Conservation (phyloP, 2,113 vertebrate species). For the Monopterus albus region DNA sequence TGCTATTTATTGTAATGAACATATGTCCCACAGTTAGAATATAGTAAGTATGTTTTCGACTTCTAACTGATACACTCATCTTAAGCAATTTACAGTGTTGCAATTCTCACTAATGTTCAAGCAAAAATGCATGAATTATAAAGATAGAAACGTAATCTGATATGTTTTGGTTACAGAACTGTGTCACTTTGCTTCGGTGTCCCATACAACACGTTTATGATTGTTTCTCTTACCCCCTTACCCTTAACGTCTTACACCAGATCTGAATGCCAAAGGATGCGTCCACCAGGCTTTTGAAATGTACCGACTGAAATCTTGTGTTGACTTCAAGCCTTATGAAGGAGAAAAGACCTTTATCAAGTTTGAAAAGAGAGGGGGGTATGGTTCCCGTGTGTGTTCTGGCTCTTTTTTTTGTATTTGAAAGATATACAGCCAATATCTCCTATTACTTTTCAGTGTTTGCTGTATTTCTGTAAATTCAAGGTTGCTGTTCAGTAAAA, state of each 20-base stretch:
- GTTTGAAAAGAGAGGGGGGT: slow-evolving; percentile 88
- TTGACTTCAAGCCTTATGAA: slow-evolving; percentile 95
- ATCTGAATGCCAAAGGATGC: slow-evolving; percentile 81
- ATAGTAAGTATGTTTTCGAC: neutral
- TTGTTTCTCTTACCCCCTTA: neutral
- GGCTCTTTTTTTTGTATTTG: neutral
- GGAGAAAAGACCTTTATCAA: slow-evolving; percentile 88
- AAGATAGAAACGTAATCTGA: neutral
- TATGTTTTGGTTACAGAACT: too few species aligned
- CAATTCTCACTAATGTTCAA: neutral
- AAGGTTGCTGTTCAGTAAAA: too few species aligned
- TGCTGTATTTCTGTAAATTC: too few species aligned
- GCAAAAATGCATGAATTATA: neutral
- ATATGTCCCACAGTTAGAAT: neutral
- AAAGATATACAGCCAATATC: neutral
- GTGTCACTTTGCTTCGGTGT: neutral
- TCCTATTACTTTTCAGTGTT: too few species aligned
- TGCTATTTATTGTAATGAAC: neutral
- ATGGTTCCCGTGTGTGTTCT: too few species aligned
- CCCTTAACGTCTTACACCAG: too few species aligned
- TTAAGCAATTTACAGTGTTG: neutral
- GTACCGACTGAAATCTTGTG: slow-evolving; percentile 91
- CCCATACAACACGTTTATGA: neutral
- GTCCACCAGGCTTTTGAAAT: slow-evolving; percentile 91
- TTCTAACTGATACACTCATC: neutral